Evolutionary conservation across 2,888 invertebrate genomes (phyloP).

Genomic region (Linyphia triangularis): DNA sequence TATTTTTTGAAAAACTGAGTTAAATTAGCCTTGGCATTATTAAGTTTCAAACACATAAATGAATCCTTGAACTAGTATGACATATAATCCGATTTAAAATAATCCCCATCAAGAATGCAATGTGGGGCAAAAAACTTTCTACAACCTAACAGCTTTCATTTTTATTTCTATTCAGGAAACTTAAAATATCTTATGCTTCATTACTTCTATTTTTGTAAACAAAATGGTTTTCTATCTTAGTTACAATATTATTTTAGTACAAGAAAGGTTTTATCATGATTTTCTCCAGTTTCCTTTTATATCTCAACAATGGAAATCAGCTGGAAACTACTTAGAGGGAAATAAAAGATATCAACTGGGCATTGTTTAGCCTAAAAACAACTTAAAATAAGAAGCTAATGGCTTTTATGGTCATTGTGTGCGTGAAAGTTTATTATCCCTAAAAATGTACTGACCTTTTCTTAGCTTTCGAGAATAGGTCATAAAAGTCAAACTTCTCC

Average conservation of each 20-base stretch:
- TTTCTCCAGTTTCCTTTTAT: neutral
- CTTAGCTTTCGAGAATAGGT: neutral
- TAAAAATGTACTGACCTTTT: neutral
- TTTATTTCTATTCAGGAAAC: neutral
- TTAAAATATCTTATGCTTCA: neutral
- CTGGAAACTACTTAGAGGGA: neutral
- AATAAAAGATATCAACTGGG: neutral
- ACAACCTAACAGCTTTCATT: neutral
- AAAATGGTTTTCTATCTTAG: neutral
- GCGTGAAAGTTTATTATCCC: neutral
- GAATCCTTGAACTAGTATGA: too few relatives aligned
- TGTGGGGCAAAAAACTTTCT: neutral
- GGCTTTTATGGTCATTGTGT: neutral
- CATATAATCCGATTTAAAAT: neutral
- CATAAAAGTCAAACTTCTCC: too few relatives aligned
- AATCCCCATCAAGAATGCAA: neutral
- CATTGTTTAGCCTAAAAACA: neutral
- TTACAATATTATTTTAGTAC: neutral
- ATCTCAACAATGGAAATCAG: neutral
- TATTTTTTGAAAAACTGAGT: too few relatives aligned
- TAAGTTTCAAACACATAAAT: too few relatives aligned
- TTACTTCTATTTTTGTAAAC: neutral
- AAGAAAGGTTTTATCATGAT: neutral
- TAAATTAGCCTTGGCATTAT: too few relatives aligned
- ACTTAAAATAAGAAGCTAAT: conserved; percentile 15